Conservation (phyloP, 92 coral and sea anemone species). For the Porites lobata region DNA sequence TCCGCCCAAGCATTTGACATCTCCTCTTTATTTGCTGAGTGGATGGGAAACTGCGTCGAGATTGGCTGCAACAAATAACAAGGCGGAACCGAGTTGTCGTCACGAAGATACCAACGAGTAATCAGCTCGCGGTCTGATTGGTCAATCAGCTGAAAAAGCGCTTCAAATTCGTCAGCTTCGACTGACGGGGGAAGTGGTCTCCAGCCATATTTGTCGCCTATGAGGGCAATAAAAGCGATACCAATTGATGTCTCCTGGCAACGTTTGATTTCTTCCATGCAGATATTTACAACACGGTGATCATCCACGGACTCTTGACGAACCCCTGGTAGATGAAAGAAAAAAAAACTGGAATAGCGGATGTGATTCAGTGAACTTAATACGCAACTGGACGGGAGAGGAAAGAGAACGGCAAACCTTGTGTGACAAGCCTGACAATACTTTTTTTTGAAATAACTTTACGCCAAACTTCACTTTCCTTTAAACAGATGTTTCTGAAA, state of each 20-base stretch:
- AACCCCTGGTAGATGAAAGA: slow-evolving; percentile 34
- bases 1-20: slow-evolving; percentile 62
- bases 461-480: too few relatives aligned
- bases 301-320: slow-evolving; percentile 79
- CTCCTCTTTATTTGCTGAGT: slow-evolving; percentile 57
- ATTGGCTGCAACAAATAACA: slow-evolving; percentile 64
- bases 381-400: too few relatives aligned
- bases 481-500: too few relatives aligned
- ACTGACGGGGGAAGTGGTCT: slow-evolving; percentile 70
- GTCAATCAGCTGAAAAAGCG: slow-evolving; percentile 37
- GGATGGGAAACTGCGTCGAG: slow-evolving; percentile 69
- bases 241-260: slow-evolving; percentile 75
- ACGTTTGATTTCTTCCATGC: slow-evolving; percentile 78
- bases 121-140: slow-evolving; percentile 61
- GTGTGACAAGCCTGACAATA: too few relatives aligned
- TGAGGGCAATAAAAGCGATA: slow-evolving; percentile 66
- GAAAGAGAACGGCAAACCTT: too few relatives aligned
- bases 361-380: too few relatives aligned
- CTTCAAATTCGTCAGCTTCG: slow-evolving; percentile 62
- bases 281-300: slow-evolving; percentile 70
- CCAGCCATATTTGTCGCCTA: slow-evolving; percentile 81
- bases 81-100: slow-evolving; percentile 63
- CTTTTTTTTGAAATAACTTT: too few relatives aligned
- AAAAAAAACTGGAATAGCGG: neutral
- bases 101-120: slow-evolving; percentile 62